Base-by-base conservation (phyloP, 2,113 vertebrate genomes). In the Archilochus colubris region DNA sequence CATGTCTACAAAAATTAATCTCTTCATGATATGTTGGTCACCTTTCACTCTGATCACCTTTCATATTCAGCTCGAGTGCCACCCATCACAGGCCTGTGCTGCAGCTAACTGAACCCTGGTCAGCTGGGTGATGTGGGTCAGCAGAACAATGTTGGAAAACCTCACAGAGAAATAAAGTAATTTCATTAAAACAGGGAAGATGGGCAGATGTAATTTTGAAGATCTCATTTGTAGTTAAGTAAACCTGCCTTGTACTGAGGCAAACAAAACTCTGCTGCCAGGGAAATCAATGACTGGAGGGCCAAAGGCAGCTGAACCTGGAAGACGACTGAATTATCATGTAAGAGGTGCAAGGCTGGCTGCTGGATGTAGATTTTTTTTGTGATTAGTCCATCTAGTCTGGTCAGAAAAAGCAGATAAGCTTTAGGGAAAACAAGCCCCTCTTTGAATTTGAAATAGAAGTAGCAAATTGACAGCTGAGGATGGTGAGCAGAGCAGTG, bases 381-480 rank as follows among this genome's bases (percentile, higher is more conserved):
- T n/a, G 36, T 68, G 82, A 31, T 93, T 84, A 91, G 40, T 61
- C 59, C 54, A 69, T 89, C 78, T 70, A 89, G 93, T 64, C 70
- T 73, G 55, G 55, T 82, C 75, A 79, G 67, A 58, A 86, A 76
- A 43, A 67, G 55, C 72, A 88, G 93, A 91, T 96, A 95, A 96
- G 82, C 63, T 82, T 73, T 25, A 82, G 82, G 88, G 44, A 69
- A 94, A 96, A 95, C 90, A 96, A 91, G 67, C 21, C 72, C 67
- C 73, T 58, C 64, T 89, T 74, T 91, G 92, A 95, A 91, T 94
- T 69, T 94, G 90, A 94, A 96, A 91, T 85, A 89, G 89, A 95
- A 78, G 79, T 30, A 86, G 93, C 90, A 91, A 89, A 89, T 51
- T 85, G 90, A 62, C 90, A 89, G 78, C 63, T 93, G 16, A 46